A percentile compares a stretch with the other conserved stretches of the same genome.
Evolutionary conservation across 1,140 invertebrate species (phyloP).

Genomic region (Plutomurus gul): DNA sequence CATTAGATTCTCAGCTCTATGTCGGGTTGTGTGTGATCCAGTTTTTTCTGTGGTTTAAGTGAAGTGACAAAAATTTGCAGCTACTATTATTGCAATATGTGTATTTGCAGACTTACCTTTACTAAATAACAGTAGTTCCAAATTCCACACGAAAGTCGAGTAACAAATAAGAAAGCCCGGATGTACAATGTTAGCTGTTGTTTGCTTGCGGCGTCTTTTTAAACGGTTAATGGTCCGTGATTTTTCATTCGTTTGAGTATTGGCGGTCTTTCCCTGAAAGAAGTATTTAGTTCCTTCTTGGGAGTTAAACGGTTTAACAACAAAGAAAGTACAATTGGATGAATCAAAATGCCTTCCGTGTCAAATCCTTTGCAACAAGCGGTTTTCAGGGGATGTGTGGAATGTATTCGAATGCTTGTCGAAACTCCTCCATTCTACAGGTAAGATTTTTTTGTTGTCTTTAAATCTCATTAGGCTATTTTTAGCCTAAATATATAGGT

Average conservation of each 20-base stretch:
- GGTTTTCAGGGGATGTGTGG: slow-evolving; percentile 51
- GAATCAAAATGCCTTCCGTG: slow-evolving; percentile 45
- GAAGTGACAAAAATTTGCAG: neutral
- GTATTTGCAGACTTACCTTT: no score
- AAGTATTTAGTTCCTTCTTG: neutral
- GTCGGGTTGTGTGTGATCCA: neutral
- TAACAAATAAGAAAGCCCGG: no score
- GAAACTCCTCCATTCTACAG: slow-evolving; percentile 50
- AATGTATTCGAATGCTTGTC: slow-evolving; percentile 52
- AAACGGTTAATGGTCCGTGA: no score
- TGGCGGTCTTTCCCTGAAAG: neutral
- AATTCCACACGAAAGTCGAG: no score
- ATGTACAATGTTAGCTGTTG: no score
- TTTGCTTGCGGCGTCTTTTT: no score
- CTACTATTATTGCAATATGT: neutral
- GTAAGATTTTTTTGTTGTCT: slow-evolving; percentile 45
- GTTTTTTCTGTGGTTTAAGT: neutral
- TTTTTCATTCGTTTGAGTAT: no score
- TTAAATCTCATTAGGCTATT: no score
- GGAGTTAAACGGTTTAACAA: neutral
- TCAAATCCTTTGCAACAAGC: slow-evolving; percentile 50
- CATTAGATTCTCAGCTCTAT: neutral
- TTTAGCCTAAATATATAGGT: no score
- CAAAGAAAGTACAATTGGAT: neutral
- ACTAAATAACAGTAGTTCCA: no score